A percentile compares a stretch with the other conserved stretches of the same genome.
Evolutionary conservation across 2,113 vertebrate species (phyloP).

Genomic region (Camelus dromedarius): DNA sequence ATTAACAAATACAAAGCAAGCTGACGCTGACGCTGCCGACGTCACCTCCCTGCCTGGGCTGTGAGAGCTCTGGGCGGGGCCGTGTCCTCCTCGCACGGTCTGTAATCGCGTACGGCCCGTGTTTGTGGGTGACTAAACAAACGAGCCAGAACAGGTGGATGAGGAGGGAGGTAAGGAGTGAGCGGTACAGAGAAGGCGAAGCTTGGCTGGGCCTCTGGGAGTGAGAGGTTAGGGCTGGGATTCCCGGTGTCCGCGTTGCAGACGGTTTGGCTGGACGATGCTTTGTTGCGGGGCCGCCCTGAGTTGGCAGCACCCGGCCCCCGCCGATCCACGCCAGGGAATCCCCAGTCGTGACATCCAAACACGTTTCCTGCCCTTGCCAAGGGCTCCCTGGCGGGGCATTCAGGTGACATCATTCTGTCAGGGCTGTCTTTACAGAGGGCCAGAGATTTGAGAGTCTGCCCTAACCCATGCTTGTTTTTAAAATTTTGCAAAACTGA

Average conservation of each 20-base stretch:
- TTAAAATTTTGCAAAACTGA: background rate
- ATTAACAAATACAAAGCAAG: background rate
- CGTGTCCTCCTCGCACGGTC: rapidly evolving
- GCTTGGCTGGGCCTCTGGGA: too few relatives aligned
- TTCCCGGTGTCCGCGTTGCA: rapidly evolving
- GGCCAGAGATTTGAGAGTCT: background rate
- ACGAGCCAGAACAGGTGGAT: too few relatives aligned
- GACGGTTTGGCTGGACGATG: rapidly evolving
- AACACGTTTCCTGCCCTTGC: background rate
- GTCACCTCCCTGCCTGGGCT: background rate
- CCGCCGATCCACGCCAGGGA: rapidly evolving
- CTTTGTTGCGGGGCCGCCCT: rapidly evolving
- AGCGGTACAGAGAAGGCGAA: rapidly evolving
- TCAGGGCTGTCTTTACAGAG: background rate
- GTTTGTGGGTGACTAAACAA: rapidly evolving
- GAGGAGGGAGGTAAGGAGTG: background rate
- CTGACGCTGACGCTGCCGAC: rapidly evolving
- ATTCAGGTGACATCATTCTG: rapidly evolving
- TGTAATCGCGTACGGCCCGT: rapidly evolving
- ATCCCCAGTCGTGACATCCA: background rate
- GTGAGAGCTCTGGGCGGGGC: background rate
- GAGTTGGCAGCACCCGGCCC: background rate
- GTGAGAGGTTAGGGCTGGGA: rapidly evolving
- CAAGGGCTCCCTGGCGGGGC: rapidly evolving
- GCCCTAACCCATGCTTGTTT: background rate